Evolutionary conservation across 1,140 invertebrate species (phyloP).

Genomic region (Cyclina sinensis): DNA sequence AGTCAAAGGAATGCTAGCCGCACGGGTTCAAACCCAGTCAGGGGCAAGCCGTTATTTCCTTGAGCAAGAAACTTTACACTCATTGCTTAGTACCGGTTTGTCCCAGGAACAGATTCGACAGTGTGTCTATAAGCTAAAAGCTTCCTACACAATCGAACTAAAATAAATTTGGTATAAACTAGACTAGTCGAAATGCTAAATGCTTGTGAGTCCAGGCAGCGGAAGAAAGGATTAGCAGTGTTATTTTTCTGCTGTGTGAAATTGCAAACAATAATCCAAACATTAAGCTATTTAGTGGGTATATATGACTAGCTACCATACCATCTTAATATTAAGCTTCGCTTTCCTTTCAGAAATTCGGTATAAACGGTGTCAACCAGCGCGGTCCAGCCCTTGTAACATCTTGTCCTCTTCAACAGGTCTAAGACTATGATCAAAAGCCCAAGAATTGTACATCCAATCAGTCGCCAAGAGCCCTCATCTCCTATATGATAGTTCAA

Average conservation of each 20-base stretch:
- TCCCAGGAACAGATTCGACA: no score
- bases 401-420: constrained; percentile 10
- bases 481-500: constrained; percentile 71
- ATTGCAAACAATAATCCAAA: not conserved
- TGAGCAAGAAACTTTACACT: no score
- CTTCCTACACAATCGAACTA: no score
- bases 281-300: not conserved
- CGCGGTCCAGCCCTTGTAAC: not conserved
- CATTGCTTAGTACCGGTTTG: no score
- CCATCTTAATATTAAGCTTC: constrained; percentile 54
- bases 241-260: not conserved
- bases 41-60: no score
- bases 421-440: not conserved
- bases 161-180: no score
- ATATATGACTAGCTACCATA: not conserved
- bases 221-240: not conserved
- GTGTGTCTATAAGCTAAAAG: no score
- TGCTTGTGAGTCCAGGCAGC: no score
- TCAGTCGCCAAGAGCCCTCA: constrained; percentile 48
- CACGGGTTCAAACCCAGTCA: no score
- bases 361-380: not conserved
- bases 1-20: no score
- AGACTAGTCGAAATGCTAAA: no score
- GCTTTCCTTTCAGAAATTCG: constrained; percentile 26
- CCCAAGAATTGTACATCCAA: not conserved